Conservation (phyloP, 2,797 vertebrate genomes). For the Odontamblyopus lacepedii region DNA sequence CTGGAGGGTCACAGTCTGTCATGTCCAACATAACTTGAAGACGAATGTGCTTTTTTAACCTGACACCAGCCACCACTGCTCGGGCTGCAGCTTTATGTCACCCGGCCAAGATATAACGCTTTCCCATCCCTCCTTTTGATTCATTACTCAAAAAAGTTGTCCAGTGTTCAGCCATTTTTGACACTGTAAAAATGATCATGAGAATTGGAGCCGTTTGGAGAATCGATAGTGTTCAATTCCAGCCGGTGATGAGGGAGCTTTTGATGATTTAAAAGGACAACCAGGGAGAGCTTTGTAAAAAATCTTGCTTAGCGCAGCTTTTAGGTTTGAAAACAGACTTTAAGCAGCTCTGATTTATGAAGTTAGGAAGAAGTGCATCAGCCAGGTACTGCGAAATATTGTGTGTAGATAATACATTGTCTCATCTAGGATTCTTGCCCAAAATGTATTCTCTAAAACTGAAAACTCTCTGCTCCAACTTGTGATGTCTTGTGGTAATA, state of each 20-base stretch:
- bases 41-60: neutral
- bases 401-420: too few relatives aligned
- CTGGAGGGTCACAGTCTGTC: neutral
- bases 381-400: too few relatives aligned
- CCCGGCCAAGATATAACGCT: neutral
- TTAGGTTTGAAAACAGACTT: neutral
- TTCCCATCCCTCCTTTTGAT: neutral
- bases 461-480: too few relatives aligned
- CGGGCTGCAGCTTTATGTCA: neutral
- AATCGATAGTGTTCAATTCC: conserved; percentile 3
- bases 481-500: too few relatives aligned
- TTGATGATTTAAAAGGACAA: conserved; percentile 27
- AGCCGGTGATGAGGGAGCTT: conserved; percentile 9
- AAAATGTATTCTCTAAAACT: too few relatives aligned
- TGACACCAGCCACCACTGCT: neutral
- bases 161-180: neutral
- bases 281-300: conserved; percentile 7
- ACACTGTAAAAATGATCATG: conserved; percentile 6
- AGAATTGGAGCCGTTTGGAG: neutral
- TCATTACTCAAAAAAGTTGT: conserved; percentile 1
- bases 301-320: conserved; percentile 15
- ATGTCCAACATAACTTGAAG: conserved; percentile 5
- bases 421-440: too few relatives aligned
- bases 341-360: neutral
- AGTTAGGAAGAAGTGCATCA: too few relatives aligned